phyloP scores from a whole-genome alignment of 2,113 vertebrate species.

The Gallinago media region DNA sequence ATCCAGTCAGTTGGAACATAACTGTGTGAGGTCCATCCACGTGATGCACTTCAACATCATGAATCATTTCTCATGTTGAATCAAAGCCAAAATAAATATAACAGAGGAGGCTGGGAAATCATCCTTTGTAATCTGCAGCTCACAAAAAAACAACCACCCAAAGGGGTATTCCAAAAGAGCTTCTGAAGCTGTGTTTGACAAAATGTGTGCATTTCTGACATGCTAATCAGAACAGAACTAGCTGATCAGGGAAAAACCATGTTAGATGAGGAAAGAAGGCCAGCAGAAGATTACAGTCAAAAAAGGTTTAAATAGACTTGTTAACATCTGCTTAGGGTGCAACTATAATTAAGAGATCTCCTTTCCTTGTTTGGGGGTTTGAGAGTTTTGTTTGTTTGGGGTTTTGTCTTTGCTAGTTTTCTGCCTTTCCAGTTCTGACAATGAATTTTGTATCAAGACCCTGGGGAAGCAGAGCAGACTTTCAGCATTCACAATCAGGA shows the following conservation, averaged over 20 bases:
- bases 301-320: conserved; percentile 32
- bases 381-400: conserved; percentile 51
- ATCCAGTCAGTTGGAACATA: background rate
- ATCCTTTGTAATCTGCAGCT: background rate
- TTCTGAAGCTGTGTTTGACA: conserved; percentile 18
- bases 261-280: background rate
- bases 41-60: background rate
- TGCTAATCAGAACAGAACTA: conserved; percentile 13
- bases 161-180: background rate
- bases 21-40: background rate
- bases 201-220: conserved; percentile 26
- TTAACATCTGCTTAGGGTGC: conserved; percentile 37
- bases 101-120: background rate
- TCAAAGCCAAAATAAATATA: background rate
- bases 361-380: background rate
- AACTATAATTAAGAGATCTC: conserved; percentile 27
- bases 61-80: background rate
- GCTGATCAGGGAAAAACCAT: background rate
- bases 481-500: conserved; percentile 51
- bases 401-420: conserved; percentile 38
- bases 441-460: conserved; percentile 10
- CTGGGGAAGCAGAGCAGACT: conserved; percentile 19
- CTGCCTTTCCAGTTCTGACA: conserved; percentile 36
- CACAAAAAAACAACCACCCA: background rate
- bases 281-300: background rate